phyloP scores from a whole-genome alignment of 2,113 vertebrate genomes.

The Hippocampus mohnikei region DNA sequence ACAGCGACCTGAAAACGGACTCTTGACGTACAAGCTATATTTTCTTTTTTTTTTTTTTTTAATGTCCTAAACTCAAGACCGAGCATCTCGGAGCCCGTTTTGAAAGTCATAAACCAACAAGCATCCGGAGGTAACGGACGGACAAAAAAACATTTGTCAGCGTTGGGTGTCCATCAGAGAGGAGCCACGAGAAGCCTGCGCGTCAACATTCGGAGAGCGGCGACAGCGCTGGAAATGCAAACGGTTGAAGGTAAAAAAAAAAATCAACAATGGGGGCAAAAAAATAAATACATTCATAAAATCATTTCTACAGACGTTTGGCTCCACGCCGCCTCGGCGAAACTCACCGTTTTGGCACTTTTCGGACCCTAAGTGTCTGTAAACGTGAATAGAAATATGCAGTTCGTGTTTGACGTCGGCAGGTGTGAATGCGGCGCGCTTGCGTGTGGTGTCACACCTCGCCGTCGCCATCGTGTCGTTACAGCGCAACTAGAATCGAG shows the following conservation, averaged over 20 bases:
- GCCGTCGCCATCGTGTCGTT: conserved; percentile 53
- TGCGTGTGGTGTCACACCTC: conserved; percentile 45
- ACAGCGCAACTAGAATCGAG: conserved; percentile 63
- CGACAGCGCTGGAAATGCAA: not conserved
- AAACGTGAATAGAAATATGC: conserved; percentile 66
- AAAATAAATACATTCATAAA: too few relatives aligned
- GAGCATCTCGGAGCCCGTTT: not conserved
- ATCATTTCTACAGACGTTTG: conserved; percentile 61
- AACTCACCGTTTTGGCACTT: conserved; percentile 62
- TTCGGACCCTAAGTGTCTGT: conserved; percentile 73
- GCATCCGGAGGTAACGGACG: not conserved
- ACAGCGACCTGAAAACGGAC: not conserved
- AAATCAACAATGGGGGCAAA: not conserved
- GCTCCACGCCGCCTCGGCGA: conserved; percentile 40
- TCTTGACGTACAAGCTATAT: not conserved
- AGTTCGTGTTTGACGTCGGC: conserved; percentile 56
- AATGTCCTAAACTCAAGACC: not conserved
- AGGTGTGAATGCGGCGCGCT: conserved; percentile 39
- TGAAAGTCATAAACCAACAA: not conserved
- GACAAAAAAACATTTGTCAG: not conserved
- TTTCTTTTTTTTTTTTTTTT: not conserved
- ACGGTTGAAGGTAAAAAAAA: conserved; percentile 8
- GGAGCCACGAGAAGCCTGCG: conserved; percentile 7
- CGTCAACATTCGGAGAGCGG: not conserved
- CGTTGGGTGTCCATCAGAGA: conserved; percentile 18